Base-by-base conservation (phyloP, 2,113 vertebrate genomes). In the Psephotus haematonotus region DNA sequence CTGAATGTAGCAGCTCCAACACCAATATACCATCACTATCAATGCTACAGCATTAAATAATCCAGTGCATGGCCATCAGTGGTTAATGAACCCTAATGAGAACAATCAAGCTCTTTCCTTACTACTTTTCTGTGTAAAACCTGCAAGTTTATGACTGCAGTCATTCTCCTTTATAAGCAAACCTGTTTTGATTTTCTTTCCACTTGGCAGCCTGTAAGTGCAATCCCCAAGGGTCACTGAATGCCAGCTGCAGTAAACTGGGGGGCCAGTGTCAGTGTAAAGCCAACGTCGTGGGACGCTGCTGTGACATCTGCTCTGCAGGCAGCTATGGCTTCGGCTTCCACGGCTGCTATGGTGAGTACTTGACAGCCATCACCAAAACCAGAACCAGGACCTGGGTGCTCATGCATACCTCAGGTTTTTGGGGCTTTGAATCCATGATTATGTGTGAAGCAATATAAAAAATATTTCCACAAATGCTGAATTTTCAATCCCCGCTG, bases 191-290 rank as follows among this genome's bases (percentile, higher is more conserved):
- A 69, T 91, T 92, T 78, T 89, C 37, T 93, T 96, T 91, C 69
- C 68, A 50, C 27, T 39, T 68, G 47, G 22, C 96, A 99, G 99
- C 96, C 2, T 99, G 99, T 80, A 97, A 95, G 64, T 99, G 99
- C 97, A 97, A 99, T 78, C 62, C 72, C 1, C 79, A 97, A 57
- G 99, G 99, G 8, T 98, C 98, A 0, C 46, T 97, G 8, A 97
- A 97, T 5, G 18, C 91, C 27, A 96, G 22, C 79, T 99, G 99
- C 79, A 98, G 97, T 92, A 98, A 95, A 76, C 96, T 99, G 60
- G 98, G 98, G 4, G 99, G 99, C 7, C 93, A 98, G 78, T 99
- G 99, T 95, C 97, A 97, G 20, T 99, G 99, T 95, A 99, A 99
- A 95, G 96, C 97, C 44, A 98, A 98, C 0, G 98, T 99, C 4